Evolutionary conservation across 2,797 vertebrate genomes (phyloP).

Genomic region (Prionace glauca): DNA sequence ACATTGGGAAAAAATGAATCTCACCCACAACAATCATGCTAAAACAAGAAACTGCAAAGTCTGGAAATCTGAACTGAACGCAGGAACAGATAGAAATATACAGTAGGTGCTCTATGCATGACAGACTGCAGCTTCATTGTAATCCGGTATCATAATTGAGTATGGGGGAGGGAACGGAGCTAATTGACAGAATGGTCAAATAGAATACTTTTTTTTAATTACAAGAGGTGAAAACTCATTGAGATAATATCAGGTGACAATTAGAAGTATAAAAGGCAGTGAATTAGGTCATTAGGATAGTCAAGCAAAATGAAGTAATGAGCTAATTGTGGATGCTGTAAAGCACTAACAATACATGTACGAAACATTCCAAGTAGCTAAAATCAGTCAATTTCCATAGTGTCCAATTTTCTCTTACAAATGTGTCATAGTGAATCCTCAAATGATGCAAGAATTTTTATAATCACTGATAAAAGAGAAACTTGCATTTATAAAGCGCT

Average conservation of each 20-base stretch:
- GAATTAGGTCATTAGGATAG: neutral
- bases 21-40: neutral
- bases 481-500: too few species aligned
- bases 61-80: neutral
- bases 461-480: neutral
- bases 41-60: neutral
- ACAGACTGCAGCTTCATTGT: neutral
- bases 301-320: neutral
- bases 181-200: neutral
- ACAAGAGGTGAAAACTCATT: neutral
- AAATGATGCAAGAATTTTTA: neutral
- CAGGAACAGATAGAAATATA: neutral
- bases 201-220: neutral
- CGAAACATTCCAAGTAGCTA: neutral
- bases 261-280: neutral
- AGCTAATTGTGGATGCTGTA: neutral
- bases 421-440: neutral
- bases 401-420: neutral
- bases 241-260: neutral
- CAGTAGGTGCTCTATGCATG: neutral
- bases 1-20: neutral
- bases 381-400: neutral
- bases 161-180: neutral
- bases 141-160: neutral
- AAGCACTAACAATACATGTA: neutral